A percentile compares a stretch with the other conserved stretches of the same genome.
Conservation (phyloP, 2,888 invertebrate genomes). For the Parnassius glacialis region DNA sequence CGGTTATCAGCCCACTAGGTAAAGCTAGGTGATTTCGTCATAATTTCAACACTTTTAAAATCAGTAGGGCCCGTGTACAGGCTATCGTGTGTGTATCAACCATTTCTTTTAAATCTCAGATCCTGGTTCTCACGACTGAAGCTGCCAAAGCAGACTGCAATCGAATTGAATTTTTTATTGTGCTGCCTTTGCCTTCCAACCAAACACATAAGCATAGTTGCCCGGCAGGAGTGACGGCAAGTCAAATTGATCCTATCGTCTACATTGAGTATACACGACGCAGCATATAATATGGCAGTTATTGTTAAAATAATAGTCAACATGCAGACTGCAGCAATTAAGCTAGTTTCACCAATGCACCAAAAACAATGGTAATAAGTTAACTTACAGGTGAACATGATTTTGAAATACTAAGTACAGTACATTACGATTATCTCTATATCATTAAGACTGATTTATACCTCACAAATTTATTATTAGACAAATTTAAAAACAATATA, state of each 20-base stretch:
- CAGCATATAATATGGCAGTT: slow-evolving; percentile 31
- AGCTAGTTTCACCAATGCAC: neutral
- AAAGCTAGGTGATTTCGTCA: slow-evolving; percentile 64
- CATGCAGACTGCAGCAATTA: neutral
- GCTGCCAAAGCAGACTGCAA: slow-evolving; percentile 17
- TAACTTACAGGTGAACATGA: slow-evolving; percentile 1
- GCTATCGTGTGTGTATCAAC: slow-evolving; percentile 60
- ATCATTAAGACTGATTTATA: neutral
- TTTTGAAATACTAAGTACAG: too few relatives aligned
- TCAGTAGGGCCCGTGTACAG: slow-evolving; percentile 40
- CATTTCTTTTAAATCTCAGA: slow-evolving; percentile 66
- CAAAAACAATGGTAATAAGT: neutral
- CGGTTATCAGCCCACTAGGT: slow-evolving; percentile 78
- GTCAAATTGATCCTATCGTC: slow-evolving; percentile 7
- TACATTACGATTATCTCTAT: neutral
- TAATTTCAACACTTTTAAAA: slow-evolving; percentile 46
- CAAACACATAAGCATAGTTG: slow-evolving; percentile 4
- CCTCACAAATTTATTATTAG: neutral
- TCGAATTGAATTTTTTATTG: slow-evolving; percentile 4
- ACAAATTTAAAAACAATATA: neutral
- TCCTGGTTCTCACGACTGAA: slow-evolving; percentile 32
- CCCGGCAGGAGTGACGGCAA: slow-evolving; percentile 11
- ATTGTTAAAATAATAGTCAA: slow-evolving; percentile 23
- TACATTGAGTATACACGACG: slow-evolving; percentile 10
- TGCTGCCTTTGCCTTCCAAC: slow-evolving; percentile 10